Conservation (phyloP, 1,140 invertebrate genomes). For the Babylonia areolata region DNA sequence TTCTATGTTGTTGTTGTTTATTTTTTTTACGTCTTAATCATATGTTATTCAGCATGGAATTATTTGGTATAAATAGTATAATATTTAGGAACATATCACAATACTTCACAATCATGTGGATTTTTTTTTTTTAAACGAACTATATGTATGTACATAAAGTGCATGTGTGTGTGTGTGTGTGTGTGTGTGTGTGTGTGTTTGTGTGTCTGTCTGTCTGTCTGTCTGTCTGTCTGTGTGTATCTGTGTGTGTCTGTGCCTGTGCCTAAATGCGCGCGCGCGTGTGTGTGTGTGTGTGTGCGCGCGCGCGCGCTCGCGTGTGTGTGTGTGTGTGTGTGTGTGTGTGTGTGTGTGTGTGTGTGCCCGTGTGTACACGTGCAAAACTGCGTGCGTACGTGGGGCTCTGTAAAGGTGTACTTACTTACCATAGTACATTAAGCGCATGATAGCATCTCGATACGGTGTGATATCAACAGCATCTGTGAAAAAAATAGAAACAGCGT, state of each 20-base stretch:
- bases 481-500: background rate
- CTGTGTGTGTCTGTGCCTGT: too few species aligned
- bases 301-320: background rate
- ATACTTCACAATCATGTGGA: too few species aligned
- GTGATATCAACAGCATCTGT: background rate
- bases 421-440: slow-evolving; percentile 6
- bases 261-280: too few species aligned
- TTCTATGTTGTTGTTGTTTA: too few species aligned
- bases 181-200: too few species aligned
- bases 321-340: too few species aligned
- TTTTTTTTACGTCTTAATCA: too few species aligned
- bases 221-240: background rate
- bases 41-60: too few species aligned
- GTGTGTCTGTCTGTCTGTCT: background rate
- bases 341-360: background rate
- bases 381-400: too few species aligned
- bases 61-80: too few species aligned
- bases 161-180: background rate
- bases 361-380: background rate
- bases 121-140: too few species aligned
- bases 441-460: background rate
- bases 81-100: too few species aligned
- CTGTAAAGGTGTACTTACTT: background rate
- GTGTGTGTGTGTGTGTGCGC: background rate
- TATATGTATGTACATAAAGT: background rate